Evolutionary conservation across 2,797 vertebrate species (phyloP), one percentile per base, ranked within the genome.

Genomic region (Platyrinchus mystaceus): DNA sequence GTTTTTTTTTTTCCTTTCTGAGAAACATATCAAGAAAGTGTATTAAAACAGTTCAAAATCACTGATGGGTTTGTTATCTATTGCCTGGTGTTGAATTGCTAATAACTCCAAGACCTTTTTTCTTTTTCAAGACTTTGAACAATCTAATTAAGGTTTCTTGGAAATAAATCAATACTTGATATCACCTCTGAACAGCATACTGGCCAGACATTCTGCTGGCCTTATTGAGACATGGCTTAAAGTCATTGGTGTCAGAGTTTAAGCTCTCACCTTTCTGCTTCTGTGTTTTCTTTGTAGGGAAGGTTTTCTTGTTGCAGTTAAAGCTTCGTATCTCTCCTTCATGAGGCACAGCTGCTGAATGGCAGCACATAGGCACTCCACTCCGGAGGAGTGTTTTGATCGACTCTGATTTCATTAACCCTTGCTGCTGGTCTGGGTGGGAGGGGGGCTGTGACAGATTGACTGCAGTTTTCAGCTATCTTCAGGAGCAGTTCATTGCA

Each of bases 121-220:
- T 55, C 68, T 94, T 78, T 92, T 94, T 88, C 74, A 68, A 73
- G 91, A 84, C 74, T 94, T 80, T 84, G 88, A 94, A 78, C 81
- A 76, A 84, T n/a, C 24, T 80, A 95, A 92, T 94, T 96, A 67
- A 84, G 62, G 22, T 89, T 93, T 87, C 90, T 90, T 85, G 81
- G 88, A 93, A 93, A 85, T 84, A 94, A 93, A 96, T 96, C 94
- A 94, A 85, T 96, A 91, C 50, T 78, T 75, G 55, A 59, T 95
- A 91, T 87, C 59, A 77, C 71, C 44, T 63, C 83, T 76, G 78
- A 94, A 80, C 47, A 85, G n/a, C 66, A 19, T 8, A 18, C 63
- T 59, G 78, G 75, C 60, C 68, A 71, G 85, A 36, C 81, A 90
- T 92, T 87, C 88, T 87, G 17, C 94, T 41, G 63, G 63, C 41